These are phyloP conservation scores for Drosophila stalkeri DNA, from an alignment of 2,888 invertebrate genomes.

Conservation along the genomic window DNA sequence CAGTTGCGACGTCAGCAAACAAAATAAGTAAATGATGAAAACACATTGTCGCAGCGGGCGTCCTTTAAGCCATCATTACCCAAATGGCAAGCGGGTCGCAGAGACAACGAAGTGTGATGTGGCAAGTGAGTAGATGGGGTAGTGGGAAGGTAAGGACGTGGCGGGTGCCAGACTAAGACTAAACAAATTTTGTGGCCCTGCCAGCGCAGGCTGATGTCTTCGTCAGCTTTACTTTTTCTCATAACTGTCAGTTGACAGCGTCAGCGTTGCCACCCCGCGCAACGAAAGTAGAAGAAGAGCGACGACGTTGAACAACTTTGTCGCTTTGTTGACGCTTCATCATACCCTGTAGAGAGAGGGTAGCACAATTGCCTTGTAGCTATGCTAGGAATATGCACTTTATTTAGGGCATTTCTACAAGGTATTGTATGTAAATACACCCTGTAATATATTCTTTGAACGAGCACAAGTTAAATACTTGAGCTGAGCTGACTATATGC, in stretches of 20 bases:
- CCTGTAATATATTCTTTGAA: not conserved
- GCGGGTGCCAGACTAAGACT: constrained; percentile 67
- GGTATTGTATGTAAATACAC: not conserved
- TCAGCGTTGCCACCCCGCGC: constrained; percentile 60
- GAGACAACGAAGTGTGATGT: not conserved
- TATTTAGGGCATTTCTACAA: not conserved
- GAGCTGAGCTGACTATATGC: not conserved
- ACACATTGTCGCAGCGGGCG: constrained; percentile 76
- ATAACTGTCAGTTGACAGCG: constrained; percentile 77
- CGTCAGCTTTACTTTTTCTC: constrained; percentile 79
- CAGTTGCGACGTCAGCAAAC: not conserved
- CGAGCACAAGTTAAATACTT: not conserved
- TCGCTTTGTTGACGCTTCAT: constrained; percentile 56
- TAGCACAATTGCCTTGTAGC: not conserved
- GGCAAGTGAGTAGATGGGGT: too few relatives aligned
- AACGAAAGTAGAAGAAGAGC: constrained; percentile 7
- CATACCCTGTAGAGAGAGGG: constrained; percentile 4
- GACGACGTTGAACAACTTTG: constrained; percentile 54
- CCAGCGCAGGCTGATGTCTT: constrained; percentile 66
- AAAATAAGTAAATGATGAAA: constrained; percentile 26
- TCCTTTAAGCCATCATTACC: constrained; percentile 79
- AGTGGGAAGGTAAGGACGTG: not conserved
- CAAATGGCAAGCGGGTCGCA: constrained; percentile 65
- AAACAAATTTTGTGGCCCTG: constrained; percentile 74
- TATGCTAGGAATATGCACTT: not conserved